These are phyloP conservation scores for Phortica okadai DNA, from an alignment of 2,888 invertebrate genomes.

Conservation along the genomic window DNA sequence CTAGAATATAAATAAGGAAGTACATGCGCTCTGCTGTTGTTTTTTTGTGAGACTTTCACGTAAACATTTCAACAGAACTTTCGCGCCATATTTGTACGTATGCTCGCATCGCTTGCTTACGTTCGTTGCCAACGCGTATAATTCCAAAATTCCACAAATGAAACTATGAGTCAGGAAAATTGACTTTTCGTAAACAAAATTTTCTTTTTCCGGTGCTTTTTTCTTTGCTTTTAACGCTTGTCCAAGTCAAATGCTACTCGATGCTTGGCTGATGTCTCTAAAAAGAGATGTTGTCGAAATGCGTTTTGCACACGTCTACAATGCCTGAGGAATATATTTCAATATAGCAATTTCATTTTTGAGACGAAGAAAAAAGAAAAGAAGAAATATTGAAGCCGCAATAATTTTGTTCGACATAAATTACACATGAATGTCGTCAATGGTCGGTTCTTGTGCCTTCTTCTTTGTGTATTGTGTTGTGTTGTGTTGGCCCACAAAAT, in stretches of 20 bases:
- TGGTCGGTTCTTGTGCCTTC: not conserved
- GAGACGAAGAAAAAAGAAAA: not conserved
- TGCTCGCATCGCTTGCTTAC: too few species aligned
- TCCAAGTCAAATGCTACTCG: too few species aligned
- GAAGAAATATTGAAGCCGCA: not conserved
- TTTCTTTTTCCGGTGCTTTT: not conserved
- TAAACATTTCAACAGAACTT: constrained; percentile 40
- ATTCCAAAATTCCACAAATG: constrained; percentile 8
- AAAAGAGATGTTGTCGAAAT: constrained; percentile 4
- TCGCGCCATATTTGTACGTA: constrained; percentile 65
- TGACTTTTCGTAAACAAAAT: constrained; percentile 21
- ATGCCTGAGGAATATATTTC: not conserved
- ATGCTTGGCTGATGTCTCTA: too few species aligned
- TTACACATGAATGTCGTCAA: constrained; percentile 25
- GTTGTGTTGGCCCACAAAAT: not conserved
- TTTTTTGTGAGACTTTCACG: not conserved
- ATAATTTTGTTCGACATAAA: constrained; percentile 25
- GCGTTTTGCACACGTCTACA: constrained; percentile 22
- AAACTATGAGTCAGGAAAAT: constrained; percentile 4
- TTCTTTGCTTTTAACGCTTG: too few species aligned
- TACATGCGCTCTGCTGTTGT: not conserved
- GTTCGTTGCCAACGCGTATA: not conserved
- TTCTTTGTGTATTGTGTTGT: constrained; percentile 11
- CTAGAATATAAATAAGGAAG: constrained; percentile 22
- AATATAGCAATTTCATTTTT: not conserved